Conservation (phyloP, 2,797 vertebrate species). For the Ceyx erithaca region DNA sequence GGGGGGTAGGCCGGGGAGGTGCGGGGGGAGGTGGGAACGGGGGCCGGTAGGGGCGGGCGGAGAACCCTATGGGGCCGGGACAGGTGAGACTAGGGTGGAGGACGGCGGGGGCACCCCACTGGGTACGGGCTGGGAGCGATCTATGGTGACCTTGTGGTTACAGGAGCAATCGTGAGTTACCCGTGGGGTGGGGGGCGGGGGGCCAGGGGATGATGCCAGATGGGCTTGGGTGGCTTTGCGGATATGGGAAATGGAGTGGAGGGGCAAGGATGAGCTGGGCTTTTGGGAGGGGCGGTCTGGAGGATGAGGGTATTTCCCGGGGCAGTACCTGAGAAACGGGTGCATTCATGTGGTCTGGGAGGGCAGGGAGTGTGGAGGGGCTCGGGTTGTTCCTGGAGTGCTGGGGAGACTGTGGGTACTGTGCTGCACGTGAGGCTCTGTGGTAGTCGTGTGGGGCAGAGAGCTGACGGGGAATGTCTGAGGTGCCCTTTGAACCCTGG, state of each 20-base stretch:
- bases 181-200: not conserved
- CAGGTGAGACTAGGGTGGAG: not conserved
- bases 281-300: too few species aligned
- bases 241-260: too few species aligned
- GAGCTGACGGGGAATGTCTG: fast-evolving
- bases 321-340: too few species aligned
- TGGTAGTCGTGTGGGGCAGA: not conserved
- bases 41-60: not conserved
- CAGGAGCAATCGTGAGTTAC: too few species aligned
- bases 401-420: not conserved
- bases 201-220: not conserved
- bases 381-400: too few species aligned
- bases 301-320: not conserved
- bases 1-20: too few species aligned
- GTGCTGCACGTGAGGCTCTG: not conserved
- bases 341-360: fast-evolving
- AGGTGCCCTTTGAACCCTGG: too few species aligned
- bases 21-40: not conserved
- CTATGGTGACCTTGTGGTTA: not conserved
- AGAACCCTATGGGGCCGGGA: not conserved
- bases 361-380: not conserved
- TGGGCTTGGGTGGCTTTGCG: not conserved
- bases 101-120: not conserved
- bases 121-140: too few species aligned
- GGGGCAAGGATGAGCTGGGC: not conserved